Evolutionary conservation across 2,797 vertebrate genomes (phyloP).

Genomic region (Macrochelys suwanniensis): DNA sequence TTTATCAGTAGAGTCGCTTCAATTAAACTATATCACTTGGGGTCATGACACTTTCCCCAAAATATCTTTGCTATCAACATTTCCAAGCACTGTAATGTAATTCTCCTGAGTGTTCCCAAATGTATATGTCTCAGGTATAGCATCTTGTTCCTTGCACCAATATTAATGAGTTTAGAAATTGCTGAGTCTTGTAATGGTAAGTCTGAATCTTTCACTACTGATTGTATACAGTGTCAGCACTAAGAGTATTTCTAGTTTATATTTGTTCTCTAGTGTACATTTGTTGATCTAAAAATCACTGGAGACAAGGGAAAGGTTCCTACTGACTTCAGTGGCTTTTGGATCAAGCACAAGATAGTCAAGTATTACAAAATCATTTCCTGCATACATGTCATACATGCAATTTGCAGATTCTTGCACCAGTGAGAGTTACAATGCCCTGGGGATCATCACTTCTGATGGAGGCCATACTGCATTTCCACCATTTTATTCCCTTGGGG

Average conservation of each 20-base stretch:
- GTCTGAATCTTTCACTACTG: slow-evolving; percentile 53
- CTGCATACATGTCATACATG: background rate
- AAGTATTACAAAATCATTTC: slow-evolving; percentile 41
- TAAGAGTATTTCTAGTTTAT: slow-evolving; percentile 48
- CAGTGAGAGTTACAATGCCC: background rate
- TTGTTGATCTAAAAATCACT: slow-evolving; percentile 35
- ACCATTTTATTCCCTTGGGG: background rate
- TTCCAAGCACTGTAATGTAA: slow-evolving; percentile 4
- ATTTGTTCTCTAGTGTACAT: slow-evolving; percentile 29
- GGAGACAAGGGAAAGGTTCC: slow-evolving; percentile 56
- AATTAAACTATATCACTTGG: slow-evolving; percentile 35
- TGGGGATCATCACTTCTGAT: background rate
- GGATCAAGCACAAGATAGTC: slow-evolving; percentile 48
- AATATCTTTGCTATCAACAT: slow-evolving; percentile 37
- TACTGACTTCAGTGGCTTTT: slow-evolving; percentile 54
- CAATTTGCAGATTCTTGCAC: slow-evolving; percentile 32
- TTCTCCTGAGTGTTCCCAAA: slow-evolving; percentile 56
- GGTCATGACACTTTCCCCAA: slow-evolving; percentile 26
- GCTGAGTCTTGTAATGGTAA: slow-evolving; percentile 62
- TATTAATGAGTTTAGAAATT: slow-evolving; percentile 75
- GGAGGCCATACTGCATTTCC: background rate
- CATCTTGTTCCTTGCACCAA: slow-evolving; percentile 59
- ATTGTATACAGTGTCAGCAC: slow-evolving; percentile 32
- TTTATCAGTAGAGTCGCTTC: slow-evolving; percentile 16
- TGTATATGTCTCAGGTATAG: slow-evolving; percentile 68